Evolutionary conservation across 2,888 invertebrate species (phyloP), one percentile per base, ranked within the genome.

Genomic region (Agonopterix alstromeriana): DNA sequence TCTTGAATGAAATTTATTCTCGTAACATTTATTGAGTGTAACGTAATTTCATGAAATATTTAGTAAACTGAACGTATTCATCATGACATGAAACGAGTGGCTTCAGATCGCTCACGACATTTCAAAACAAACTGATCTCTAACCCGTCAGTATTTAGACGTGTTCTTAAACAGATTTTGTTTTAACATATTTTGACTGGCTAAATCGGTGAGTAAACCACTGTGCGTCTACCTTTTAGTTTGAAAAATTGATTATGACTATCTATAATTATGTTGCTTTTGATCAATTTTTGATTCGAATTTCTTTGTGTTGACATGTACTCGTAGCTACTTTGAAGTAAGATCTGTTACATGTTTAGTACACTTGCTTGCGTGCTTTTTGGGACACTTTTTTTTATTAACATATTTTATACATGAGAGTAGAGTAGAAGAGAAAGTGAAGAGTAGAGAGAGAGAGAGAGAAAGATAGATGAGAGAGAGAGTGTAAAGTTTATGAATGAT

Each of bases 101-200:
- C 27, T 64, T 63, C 63, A 62, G 66, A 71, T 71, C 69, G 63
- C 70, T 68, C 72, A 70, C 57, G 81, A 83, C 84, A 75, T 86
- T 73, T 86, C 76, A 82, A 86, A 86, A 86, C 79, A 86, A 86
- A 85, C 86, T 57, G 58, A 72, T 76, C 75, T 61, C 60, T 65
- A 58, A 66, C 42, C 75, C 70, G 75, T 75, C 74, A 73, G 73
- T 73, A 68, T 68, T 70, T 68, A 59, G 70, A 74, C 77, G 66
- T 61, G 61, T 63, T 72, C 76, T 76, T 55, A 67, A 72, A 73
- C 71, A 68, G 75, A 74, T 80, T 71, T 67, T 53, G 51, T 56
- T 71, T 70, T 59, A 76, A 80, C 73, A 80, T 85, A 79, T 86
- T 86, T 82, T 86, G 87, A 86, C 81, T 74, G 63, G 63, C 67